Evolutionary conservation across 2,797 vertebrate genomes (phyloP).

Genomic region (Oceanodroma leucorhoa): DNA sequence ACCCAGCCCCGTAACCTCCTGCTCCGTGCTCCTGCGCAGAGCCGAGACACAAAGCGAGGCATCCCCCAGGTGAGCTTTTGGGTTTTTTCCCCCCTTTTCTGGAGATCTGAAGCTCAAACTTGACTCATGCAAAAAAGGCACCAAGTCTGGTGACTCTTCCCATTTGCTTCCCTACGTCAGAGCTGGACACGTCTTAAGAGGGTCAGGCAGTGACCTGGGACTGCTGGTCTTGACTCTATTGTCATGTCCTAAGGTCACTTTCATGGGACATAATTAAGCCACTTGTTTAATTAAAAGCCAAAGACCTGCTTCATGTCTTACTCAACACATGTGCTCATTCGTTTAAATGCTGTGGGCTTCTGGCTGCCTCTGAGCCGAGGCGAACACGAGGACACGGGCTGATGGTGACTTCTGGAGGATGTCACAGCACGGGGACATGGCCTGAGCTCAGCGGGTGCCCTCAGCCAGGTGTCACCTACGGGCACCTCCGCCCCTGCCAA

Average conservation of each 20-base stretch:
- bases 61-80: not conserved
- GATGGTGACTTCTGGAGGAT: not conserved
- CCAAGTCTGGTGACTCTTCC: not conserved
- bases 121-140: not conserved
- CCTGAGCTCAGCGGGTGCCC: not conserved
- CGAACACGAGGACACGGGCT: rapidly evolving
- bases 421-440: rapidly evolving
- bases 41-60: not conserved
- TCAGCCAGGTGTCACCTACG: not conserved
- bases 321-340: not conserved
- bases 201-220: not conserved
- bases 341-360: not conserved
- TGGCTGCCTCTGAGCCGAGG: not conserved
- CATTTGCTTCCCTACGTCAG: rapidly evolving
- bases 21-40: not conserved
- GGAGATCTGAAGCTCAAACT: not conserved
- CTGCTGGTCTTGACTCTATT: not conserved
- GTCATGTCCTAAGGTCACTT: not conserved
- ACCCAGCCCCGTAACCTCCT: not conserved
- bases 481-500: not conserved
- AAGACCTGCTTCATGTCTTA: not conserved
- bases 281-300: not conserved
- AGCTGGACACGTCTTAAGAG: not conserved
- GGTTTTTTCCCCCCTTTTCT: rapidly evolving
- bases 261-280: not conserved